phyloP scores from a whole-genome alignment of 2,113 vertebrate genomes.

The Poeciliopsis turrubarensis region DNA sequence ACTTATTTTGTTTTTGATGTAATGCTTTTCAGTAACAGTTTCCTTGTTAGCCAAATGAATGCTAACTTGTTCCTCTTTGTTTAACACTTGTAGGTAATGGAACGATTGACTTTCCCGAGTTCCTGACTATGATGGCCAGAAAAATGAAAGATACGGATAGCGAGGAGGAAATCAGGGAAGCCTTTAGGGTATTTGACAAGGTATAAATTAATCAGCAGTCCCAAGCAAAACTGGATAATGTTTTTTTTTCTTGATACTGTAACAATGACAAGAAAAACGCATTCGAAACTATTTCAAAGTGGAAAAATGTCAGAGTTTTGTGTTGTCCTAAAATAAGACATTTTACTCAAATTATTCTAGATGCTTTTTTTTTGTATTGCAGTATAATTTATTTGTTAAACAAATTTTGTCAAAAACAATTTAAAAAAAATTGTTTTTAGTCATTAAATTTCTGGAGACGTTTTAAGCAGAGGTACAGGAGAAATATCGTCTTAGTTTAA shows the following conservation, averaged over 20 bases:
- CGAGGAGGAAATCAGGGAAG: constrained; percentile 92
- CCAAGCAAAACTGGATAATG: no score
- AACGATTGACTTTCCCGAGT: constrained; percentile 92
- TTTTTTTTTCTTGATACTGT: neutral
- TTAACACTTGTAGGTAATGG: constrained; percentile 83
- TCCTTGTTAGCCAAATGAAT: neutral
- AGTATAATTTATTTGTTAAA: neutral
- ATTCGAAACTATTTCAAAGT: neutral
- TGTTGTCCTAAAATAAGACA: neutral
- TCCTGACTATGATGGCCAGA: constrained; percentile 92
- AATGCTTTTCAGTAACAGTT: neutral
- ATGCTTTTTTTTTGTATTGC: neutral
- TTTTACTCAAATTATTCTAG: neutral
- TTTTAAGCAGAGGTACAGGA: no score
- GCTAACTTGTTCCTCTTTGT: neutral
- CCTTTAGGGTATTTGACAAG: constrained; percentile 92
- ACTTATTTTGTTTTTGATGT: no score
- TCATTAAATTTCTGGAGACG: no score
- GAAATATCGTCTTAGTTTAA: no score
- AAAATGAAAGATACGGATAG: constrained; percentile 96
- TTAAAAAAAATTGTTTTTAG: no score
- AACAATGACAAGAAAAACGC: neutral
- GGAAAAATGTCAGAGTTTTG: neutral
- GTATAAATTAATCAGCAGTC: constrained; percentile 53
- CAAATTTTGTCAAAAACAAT: neutral